phyloP scores from a whole-genome alignment of 2,113 vertebrate species.

The human region DNA sequence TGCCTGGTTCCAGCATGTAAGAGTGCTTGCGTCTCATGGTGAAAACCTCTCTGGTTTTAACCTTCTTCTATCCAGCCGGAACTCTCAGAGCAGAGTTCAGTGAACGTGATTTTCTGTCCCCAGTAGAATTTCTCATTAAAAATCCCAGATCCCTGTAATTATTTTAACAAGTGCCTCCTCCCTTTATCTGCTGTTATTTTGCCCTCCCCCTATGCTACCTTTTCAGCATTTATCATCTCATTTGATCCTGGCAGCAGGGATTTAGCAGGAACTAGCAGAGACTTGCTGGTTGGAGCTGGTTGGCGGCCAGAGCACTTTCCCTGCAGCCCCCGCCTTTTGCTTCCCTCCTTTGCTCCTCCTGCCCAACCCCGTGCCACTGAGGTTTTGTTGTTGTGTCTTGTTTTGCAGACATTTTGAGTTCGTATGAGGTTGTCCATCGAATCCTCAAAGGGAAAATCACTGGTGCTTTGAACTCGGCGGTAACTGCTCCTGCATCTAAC shows the following conservation, averaged over 20 bases:
- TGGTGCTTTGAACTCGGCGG: neutral
- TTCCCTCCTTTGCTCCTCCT: neutral
- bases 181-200: neutral
- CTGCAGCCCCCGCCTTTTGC: neutral
- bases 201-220: neutral
- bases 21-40: fast-evolving
- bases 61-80: neutral
- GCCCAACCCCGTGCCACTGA: neutral
- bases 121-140: neutral
- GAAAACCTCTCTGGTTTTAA: neutral
- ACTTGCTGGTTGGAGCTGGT: neutral
- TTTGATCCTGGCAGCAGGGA: neutral
- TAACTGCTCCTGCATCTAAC: neutral
- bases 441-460: neutral
- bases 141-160: neutral
- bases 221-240: neutral
- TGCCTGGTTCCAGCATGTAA: neutral
- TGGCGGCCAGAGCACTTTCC: neutral
- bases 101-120: neutral
- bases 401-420: neutral
- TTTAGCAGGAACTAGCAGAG: neutral
- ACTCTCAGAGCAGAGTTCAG: neutral
- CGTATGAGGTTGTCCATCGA: fast-evolving
- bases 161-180: neutral
- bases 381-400: neutral